Conservation (phyloP, 2,888 invertebrate species). For the Hemistola chrysoprasaria region DNA sequence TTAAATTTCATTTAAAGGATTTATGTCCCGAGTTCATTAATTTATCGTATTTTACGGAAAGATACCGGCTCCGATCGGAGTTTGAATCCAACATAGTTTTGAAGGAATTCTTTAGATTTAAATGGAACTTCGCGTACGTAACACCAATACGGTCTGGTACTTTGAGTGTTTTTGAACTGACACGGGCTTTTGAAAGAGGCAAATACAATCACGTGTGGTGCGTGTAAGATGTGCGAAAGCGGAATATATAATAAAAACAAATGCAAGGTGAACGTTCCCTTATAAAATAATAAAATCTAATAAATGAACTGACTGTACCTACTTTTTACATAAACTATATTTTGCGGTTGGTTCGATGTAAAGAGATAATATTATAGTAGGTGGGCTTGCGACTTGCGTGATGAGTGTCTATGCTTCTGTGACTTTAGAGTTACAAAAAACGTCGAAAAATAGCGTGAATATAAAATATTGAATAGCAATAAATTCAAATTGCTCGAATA, state of each 20-base stretch:
- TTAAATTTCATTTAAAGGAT: slow-evolving; percentile 64
- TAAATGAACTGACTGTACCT: no score
- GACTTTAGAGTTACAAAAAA: slow-evolving; percentile 23
- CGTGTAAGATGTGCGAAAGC: no score
- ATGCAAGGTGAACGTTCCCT: no score
- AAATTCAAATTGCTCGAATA: slow-evolving; percentile 9
- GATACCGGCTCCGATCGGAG: not conserved
- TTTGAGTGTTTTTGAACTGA: no score
- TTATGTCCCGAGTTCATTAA: slow-evolving; percentile 66
- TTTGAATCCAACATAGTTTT: not conserved
- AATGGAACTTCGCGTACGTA: no score
- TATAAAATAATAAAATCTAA: no score
- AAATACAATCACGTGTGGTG: no score
- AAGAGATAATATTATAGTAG: slow-evolving; percentile 28
- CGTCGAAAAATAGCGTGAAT: slow-evolving; percentile 14
- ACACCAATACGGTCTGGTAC: no score
- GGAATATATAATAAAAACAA: no score
- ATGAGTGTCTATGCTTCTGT: slow-evolving; percentile 26
- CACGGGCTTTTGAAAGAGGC: no score
- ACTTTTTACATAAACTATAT: slow-evolving; percentile 1
- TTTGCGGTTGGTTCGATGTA: slow-evolving; percentile 13
- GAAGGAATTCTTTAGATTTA: no score
- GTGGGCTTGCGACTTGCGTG: slow-evolving; percentile 19
- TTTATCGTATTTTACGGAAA: slow-evolving; percentile 48
- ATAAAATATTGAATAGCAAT: slow-evolving; percentile 7